Evolutionary conservation across 2,797 vertebrate genomes (phyloP), one percentile per base, ranked within the genome.

Genomic region (Sebastes hubbsi): DNA sequence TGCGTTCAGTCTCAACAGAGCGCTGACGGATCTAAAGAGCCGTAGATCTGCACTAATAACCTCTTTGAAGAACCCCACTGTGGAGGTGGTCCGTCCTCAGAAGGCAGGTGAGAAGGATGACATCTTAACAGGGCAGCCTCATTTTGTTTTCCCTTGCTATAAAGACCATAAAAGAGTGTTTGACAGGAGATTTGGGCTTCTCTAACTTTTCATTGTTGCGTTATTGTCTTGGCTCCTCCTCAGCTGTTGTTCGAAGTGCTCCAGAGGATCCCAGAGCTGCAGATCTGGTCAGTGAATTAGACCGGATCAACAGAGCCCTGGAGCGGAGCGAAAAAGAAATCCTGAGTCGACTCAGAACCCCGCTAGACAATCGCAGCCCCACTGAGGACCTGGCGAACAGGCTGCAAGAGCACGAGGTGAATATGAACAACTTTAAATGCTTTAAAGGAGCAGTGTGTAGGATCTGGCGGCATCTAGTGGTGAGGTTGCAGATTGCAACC

Each of bases 401-500:
- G 69, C 95, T 97, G 69, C 93, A 89, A 36, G 93, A 97, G 7
- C 96, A 97, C 1, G 92, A 98, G 96, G 98, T 98, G 54, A 83
- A 20, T 56, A 77, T 85, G 46, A 69, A 6, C 59, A 3, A 13
- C 46, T 13, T 25, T 10, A 13, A 49, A 49, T 49, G 7, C 16
- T 49, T 49, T 49, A 49, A 49, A 49, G 46, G 46, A 20, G 46
- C 46, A 49, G 46, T 18, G 18, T 20, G 46, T 49, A 8, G 46
- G 16, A 18, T 49, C 46, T 20, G 46, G 7, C 8, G 46, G 18
- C 46, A 49, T 20, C 46, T 49, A 8, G 18, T 18, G 46, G 46
- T 20, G 18, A 20, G 46, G 46, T 8, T 49, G 46, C 46, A 49
- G 46, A 49, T 49, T 49, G 46, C 46, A 49, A 49, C 46, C 18